A percentile compares a stretch with the other conserved stretches of the same genome.
Evolutionary conservation across 2,797 vertebrate genomes (phyloP).

Genomic region (Poecile montanus): DNA sequence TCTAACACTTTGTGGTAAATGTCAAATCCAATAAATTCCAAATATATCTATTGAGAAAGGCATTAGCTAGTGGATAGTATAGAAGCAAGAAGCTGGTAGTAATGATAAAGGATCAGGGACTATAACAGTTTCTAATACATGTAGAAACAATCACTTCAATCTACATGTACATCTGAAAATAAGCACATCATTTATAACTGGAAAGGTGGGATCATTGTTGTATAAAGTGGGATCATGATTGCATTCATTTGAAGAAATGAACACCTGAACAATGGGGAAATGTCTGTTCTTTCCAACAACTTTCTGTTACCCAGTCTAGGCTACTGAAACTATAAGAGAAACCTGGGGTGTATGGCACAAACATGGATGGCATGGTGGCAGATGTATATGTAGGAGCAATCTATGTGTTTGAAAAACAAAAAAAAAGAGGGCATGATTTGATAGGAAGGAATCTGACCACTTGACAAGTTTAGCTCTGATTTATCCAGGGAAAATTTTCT

Average conservation of each 20-base stretch:
- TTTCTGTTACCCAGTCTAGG: neutral
- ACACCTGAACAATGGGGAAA: neutral
- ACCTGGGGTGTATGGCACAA: neutral
- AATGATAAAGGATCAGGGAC: neutral
- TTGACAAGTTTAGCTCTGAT: neutral
- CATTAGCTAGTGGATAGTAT: fast-evolving
- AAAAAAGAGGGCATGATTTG: neutral
- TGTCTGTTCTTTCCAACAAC: neutral
- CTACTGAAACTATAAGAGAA: neutral
- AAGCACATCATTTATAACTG: fast-evolving
- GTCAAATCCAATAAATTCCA: neutral
- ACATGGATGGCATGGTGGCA: neutral
- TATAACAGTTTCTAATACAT: neutral
- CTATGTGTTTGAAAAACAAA: neutral
- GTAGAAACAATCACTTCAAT: neutral
- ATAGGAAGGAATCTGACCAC: neutral
- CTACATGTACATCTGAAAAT: neutral
- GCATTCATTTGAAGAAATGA: neutral
- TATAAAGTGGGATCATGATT: neutral
- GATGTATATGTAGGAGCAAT: neutral
- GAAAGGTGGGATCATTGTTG: neutral
- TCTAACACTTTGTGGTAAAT: neutral
- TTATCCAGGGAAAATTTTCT: neutral
- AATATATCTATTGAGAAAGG: neutral
- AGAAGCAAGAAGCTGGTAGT: neutral